phyloP scores from a whole-genome alignment of 2,797 vertebrate species.

The Bryconaethiops microstoma region DNA sequence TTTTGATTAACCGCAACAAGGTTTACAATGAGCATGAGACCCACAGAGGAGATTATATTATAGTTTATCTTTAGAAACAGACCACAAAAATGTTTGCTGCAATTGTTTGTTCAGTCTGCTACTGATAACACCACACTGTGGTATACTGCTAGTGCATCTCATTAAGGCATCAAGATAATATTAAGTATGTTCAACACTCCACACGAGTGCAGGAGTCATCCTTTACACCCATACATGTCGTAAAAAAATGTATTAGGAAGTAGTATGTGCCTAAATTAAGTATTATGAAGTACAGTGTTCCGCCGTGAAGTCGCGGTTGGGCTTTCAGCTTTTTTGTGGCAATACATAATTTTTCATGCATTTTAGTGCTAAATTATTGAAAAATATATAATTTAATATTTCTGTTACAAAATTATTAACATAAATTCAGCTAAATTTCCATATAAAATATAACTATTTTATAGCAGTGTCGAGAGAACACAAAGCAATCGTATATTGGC shows the following conservation, averaged over 20 bases:
- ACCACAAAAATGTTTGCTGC: neutral
- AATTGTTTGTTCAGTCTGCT: neutral
- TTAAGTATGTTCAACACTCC: neutral
- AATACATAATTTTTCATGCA: no score
- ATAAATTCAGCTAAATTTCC: no score
- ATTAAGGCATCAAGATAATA: constrained; percentile 52
- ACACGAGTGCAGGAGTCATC: neutral
- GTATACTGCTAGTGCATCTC: neutral
- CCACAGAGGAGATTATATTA: neutral
- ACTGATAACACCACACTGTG: neutral
- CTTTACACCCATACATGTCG: neutral
- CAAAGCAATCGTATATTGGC: no score
- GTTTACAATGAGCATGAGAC: neutral
- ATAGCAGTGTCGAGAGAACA: no score
- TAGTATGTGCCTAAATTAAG: no score
- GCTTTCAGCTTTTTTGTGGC: no score
- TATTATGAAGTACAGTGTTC: no score
- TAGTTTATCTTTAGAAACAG: neutral
- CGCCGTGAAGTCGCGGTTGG: no score
- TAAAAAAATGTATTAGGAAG: neutral
- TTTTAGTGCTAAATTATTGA: no score
- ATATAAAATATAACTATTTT: no score
- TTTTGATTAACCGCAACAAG: neutral
- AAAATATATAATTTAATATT: no score
- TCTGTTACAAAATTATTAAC: no score